These are phyloP conservation scores for Sebastes flavidus DNA, from an alignment of 2,797 vertebrate genomes.

Conservation along the genomic window DNA sequence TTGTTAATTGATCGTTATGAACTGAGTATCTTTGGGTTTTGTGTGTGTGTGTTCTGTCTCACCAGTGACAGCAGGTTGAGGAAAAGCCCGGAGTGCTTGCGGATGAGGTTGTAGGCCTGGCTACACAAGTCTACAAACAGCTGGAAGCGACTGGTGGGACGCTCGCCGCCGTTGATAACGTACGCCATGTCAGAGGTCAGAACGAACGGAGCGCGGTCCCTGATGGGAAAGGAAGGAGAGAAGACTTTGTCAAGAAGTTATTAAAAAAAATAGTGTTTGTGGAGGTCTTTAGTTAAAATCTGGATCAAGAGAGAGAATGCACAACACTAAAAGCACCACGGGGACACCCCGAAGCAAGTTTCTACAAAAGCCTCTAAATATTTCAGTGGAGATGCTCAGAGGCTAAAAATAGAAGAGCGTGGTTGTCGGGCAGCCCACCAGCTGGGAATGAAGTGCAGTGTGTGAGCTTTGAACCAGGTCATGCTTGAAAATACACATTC, in stretches of 20 bases:
- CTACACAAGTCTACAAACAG: conserved; percentile 97
- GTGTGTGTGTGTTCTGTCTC: conserved; percentile 52
- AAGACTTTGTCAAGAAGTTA: background rate
- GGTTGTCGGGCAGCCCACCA: conserved; percentile 2
- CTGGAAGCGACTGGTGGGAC: conserved; percentile 97
- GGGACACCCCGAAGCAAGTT: background rate
- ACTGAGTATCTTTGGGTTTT: background rate
- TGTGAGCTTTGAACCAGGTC: conserved; percentile 19
- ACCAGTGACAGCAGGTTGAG: conserved; percentile 97
- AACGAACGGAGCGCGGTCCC: conserved; percentile 97
- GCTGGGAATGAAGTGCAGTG: conserved; percentile 3
- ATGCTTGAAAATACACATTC: background rate
- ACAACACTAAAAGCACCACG: background rate
- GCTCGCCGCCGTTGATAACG: conserved; percentile 98
- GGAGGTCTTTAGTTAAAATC: background rate
- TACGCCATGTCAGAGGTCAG: conserved; percentile 99
- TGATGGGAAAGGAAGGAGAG: conserved; percentile 52
- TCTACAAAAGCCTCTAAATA: background rate
- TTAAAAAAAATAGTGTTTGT: background rate
- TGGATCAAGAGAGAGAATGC: background rate
- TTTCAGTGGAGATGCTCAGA: background rate
- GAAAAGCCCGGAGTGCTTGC: conserved; percentile 94
- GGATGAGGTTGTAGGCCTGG: conserved; percentile 96
- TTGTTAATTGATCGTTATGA: background rate
- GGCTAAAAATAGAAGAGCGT: background rate